phyloP scores from a whole-genome alignment of 2,797 vertebrate species.

The Premnoplex brunnescens region DNA sequence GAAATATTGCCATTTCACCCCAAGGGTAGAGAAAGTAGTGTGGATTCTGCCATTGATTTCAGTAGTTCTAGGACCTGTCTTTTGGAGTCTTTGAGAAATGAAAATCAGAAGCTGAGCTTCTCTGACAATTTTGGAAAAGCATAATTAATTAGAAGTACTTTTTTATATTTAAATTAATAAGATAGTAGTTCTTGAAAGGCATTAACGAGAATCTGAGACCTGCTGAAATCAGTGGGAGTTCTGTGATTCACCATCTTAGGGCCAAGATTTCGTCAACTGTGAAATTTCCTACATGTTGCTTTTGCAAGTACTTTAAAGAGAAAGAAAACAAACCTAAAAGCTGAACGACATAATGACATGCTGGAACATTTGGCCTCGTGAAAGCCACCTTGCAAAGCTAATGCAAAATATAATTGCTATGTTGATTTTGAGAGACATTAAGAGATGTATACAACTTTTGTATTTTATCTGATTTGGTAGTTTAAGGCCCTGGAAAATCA shows the following conservation, averaged over 20 bases:
- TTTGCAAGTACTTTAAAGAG: background rate
- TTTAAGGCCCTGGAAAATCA: background rate
- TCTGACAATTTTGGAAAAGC: background rate
- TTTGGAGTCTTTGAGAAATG: background rate
- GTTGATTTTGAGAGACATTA: background rate
- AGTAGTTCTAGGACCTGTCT: background rate
- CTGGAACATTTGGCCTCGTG: background rate
- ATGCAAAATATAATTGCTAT: background rate
- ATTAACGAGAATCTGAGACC: background rate
- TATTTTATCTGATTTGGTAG: background rate
- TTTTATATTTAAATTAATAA: background rate
- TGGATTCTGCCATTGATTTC: background rate
- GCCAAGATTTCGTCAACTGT: background rate
- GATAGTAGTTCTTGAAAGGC: background rate
- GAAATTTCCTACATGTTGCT: background rate
- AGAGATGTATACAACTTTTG: background rate
- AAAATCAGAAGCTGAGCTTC: background rate
- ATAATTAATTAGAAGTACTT: background rate
- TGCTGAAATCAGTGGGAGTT: background rate
- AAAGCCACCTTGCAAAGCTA: background rate
- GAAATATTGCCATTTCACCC: background rate
- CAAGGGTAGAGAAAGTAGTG: background rate
- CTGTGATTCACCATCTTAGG: background rate
- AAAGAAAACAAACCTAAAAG: background rate
- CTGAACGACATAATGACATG: background rate